phyloP scores from a whole-genome alignment of 2,113 vertebrate species.

The Pongo abelii region DNA sequence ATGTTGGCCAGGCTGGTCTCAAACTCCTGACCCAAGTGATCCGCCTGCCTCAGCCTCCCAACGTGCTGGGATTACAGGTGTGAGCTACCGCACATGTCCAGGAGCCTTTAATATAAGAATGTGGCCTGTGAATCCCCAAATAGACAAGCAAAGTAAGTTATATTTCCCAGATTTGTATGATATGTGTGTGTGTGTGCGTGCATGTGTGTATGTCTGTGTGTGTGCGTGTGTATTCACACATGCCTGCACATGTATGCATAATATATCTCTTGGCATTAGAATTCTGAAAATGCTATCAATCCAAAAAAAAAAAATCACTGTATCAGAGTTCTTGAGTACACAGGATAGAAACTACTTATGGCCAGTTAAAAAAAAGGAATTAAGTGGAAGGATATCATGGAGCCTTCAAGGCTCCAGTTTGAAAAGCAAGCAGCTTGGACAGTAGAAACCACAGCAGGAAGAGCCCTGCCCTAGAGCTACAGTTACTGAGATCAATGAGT shows the following conservation, averaged over 20 bases:
- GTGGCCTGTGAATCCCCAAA: background rate
- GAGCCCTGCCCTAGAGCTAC: background rate
- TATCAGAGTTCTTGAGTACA: background rate
- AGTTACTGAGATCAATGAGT: background rate
- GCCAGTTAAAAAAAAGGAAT: background rate
- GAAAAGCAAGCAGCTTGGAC: background rate
- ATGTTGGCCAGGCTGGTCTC: no score
- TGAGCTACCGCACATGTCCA: no score
- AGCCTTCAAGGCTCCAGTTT: background rate
- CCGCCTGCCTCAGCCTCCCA: no score
- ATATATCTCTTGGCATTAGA: background rate
- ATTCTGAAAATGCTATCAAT: constrained; percentile 4
- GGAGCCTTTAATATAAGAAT: background rate
- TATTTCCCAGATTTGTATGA: background rate
- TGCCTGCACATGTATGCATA: background rate
- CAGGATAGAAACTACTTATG: background rate
- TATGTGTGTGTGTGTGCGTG: background rate
- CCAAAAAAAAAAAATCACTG: constrained; percentile 6
- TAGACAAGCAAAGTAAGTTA: background rate
- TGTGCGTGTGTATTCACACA: background rate
- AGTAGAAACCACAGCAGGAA: background rate
- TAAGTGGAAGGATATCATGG: background rate
- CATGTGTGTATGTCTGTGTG: background rate
- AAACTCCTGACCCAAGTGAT: no score
- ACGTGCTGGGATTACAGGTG: no score